Conservation (phyloP, 1,140 invertebrate genomes). For the Achroia grisella region DNA sequence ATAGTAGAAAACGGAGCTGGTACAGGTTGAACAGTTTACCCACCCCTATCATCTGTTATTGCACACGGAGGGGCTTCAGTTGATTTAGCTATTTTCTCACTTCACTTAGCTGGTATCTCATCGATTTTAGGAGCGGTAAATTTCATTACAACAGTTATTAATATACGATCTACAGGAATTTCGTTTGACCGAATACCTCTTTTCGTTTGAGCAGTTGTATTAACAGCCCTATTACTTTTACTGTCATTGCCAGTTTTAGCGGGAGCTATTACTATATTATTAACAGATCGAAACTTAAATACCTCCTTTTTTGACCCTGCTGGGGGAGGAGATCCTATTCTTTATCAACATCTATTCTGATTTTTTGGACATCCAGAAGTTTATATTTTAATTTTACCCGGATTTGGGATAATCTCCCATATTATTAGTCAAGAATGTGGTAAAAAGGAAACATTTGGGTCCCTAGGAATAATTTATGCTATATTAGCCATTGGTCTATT, state of each 20-base stretch:
- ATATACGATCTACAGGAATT: conserved; percentile 71
- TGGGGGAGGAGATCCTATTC: conserved; percentile 80
- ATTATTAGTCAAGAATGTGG: conserved; percentile 72
- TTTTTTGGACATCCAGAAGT: conserved; percentile 87
- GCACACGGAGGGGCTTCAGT: conserved; percentile 76
- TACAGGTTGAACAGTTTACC: conserved; percentile 77
- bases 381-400: conserved; percentile 81
- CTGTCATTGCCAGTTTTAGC: conserved; percentile 82
- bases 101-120: conserved; percentile 79
- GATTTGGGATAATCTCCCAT: conserved; percentile 79
- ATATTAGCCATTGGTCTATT: conserved; percentile 24
- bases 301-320: conserved; percentile 69
- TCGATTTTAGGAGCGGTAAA: conserved; percentile 81
- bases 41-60: conserved; percentile 75
- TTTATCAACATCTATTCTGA: conserved; percentile 87
- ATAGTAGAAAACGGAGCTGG: conserved; percentile 77
- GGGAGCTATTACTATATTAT: conserved; percentile 58
- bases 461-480: conserved; percentile 29
- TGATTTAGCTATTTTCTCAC: conserved; percentile 80
- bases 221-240: conserved; percentile 80
- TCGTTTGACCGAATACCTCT: conserved; percentile 72
- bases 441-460: conserved; percentile 30
- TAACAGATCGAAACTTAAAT: background rate
- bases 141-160: conserved; percentile 78
- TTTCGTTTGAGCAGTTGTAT: conserved; percentile 79